Conservation (phyloP, 2,888 invertebrate species). For the Coremacera marginata region DNA sequence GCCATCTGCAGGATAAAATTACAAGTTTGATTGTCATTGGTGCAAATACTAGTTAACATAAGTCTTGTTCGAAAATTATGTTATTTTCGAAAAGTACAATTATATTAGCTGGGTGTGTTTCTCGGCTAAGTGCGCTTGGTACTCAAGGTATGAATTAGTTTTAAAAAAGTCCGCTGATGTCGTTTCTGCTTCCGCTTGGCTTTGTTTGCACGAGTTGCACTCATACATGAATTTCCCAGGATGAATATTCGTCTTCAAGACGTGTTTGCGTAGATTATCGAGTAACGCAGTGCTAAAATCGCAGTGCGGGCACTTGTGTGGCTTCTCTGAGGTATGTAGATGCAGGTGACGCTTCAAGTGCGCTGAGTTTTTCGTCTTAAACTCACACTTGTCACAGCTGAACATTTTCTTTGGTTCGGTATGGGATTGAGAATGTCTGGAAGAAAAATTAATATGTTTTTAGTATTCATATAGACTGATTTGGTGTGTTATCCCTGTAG, state of each 20-base stretch:
- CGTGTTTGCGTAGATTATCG: conserved; percentile 92
- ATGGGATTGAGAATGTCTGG: conserved; percentile 62
- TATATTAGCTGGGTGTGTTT: conserved; percentile 12
- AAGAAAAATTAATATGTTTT: conserved; percentile 21
- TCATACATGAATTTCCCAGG: conserved; percentile 83
- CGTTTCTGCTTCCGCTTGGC: not conserved
- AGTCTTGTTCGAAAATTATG: too few relatives aligned
- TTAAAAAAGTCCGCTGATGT: conserved; percentile 49
- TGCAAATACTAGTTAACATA: too few relatives aligned
- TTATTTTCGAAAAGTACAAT: too few relatives aligned
- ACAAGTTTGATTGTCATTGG: too few relatives aligned
- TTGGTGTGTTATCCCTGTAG: too few relatives aligned
- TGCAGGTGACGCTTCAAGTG: conserved; percentile 84
- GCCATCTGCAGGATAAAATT: too few relatives aligned
- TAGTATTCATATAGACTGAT: too few relatives aligned
- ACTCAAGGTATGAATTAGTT: conserved; percentile 62
- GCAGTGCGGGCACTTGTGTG: conserved; percentile 89
- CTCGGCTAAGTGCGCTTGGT: conserved; percentile 56
- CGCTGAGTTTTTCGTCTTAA: conserved; percentile 76
- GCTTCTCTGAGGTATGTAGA: conserved; percentile 84
- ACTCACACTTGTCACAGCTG: conserved; percentile 78
- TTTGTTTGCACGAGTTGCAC: conserved; percentile 75
- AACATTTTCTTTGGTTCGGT: conserved; percentile 70
- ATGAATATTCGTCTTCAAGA: conserved; percentile 83
- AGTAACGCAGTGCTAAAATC: conserved; percentile 80